Conservation (phyloP, 2,888 invertebrate species). For the Calliphora vomitoria region DNA sequence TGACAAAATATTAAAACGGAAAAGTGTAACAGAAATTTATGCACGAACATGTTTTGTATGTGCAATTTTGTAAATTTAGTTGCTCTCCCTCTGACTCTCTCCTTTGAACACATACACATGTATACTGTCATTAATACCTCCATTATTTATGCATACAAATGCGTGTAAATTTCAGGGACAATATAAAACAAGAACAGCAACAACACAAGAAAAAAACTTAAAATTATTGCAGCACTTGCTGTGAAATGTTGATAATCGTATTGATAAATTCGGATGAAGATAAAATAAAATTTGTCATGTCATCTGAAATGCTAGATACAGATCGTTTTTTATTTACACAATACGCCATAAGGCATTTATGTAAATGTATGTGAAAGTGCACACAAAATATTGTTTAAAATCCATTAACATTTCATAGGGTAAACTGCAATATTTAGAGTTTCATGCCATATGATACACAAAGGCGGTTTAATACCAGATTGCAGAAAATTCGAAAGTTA, state of each 20-base stretch:
- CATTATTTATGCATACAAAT: slow-evolving; percentile 33
- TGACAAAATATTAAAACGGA: background rate
- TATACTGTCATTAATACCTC: slow-evolving; percentile 8
- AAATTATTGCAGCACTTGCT: slow-evolving; percentile 1
- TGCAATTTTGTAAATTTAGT: background rate
- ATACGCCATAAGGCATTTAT: slow-evolving; percentile 1
- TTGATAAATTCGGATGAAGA: slow-evolving; percentile 14
- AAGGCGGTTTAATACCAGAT: background rate
- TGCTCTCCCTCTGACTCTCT: too few relatives aligned
- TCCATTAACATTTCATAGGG: background rate
- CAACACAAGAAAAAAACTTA: background rate
- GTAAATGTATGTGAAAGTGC: slow-evolving; percentile 6
- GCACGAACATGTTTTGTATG: slow-evolving; percentile 30
- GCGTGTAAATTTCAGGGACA: slow-evolving; percentile 17
- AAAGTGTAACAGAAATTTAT: slow-evolving; percentile 31
- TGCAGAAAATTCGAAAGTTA: too few relatives aligned
- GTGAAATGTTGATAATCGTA: background rate
- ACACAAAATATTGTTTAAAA: background rate
- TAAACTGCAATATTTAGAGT: background rate
- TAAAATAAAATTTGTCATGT: slow-evolving; percentile 13
- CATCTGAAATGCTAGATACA: background rate
- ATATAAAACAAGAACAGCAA: slow-evolving; percentile 2
- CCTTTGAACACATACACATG: background rate
- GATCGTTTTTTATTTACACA: background rate
- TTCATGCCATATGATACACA: background rate